phyloP scores from a whole-genome alignment of 2,797 vertebrate genomes.

The Apogon talboti region DNA sequence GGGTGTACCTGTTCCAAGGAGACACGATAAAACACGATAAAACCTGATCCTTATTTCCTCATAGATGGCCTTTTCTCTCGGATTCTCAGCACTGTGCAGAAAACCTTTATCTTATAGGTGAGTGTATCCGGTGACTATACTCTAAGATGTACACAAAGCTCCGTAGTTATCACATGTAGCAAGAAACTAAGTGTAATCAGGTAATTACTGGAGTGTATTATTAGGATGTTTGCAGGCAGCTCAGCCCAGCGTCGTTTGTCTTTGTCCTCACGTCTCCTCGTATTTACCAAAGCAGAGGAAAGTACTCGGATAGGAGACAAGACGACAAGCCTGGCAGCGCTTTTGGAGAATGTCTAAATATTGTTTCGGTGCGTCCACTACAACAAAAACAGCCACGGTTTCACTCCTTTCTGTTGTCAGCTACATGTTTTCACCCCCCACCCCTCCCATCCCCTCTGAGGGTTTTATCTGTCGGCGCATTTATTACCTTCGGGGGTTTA shows the following conservation, averaged over 20 bases:
- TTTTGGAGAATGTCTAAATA: slow-evolving; percentile 16
- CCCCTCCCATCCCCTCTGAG: slow-evolving; percentile 15
- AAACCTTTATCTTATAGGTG: slow-evolving; percentile 60
- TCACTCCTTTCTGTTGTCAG: slow-evolving; percentile 17
- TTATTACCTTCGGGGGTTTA: slow-evolving; percentile 45
- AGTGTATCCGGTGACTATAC: slow-evolving; percentile 22
- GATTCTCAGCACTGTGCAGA: slow-evolving; percentile 81
- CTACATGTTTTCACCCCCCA: slow-evolving; percentile 45
- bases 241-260: slow-evolving; percentile 36
- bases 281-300: slow-evolving; percentile 27
- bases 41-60: slow-evolving; percentile 73
- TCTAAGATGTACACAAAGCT: slow-evolving; percentile 13
- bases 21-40: slow-evolving; percentile 46
- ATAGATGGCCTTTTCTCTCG: slow-evolving; percentile 77
- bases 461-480: slow-evolving; percentile 19
- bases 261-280: slow-evolving; percentile 18
- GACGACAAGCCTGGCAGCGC: slow-evolving; percentile 6
- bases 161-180: slow-evolving; percentile 48
- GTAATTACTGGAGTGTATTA: slow-evolving; percentile 12
- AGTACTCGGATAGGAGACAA: slow-evolving; percentile 2
- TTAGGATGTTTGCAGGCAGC: slow-evolving; percentile 45
- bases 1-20: slow-evolving; percentile 77
- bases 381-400: slow-evolving; percentile 8
- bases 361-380: not conserved
- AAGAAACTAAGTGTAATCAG: slow-evolving; percentile 16